Conservation (phyloP, 1,140 invertebrate genomes). For the Caenorhabditis remanei region DNA sequence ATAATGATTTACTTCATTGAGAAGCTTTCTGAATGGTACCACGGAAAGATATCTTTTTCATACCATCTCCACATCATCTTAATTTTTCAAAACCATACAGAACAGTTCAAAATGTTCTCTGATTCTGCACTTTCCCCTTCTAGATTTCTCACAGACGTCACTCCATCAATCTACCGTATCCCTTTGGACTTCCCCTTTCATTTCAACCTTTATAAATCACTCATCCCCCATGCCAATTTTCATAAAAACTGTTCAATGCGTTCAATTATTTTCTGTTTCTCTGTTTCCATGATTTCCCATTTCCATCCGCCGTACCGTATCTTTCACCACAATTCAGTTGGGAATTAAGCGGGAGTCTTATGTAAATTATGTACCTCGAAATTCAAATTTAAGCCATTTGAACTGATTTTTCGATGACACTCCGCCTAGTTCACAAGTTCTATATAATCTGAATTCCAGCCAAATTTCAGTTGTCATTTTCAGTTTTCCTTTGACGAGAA, state of each 20-base stretch:
- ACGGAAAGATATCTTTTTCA: no score
- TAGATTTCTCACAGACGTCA: not conserved
- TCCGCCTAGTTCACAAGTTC: not conserved
- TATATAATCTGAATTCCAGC: slow-evolving; percentile 4
- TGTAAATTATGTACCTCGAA: not conserved
- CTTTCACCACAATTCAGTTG: not conserved
- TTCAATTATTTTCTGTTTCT: not conserved
- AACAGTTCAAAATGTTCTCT: not conserved
- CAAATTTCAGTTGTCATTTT: not conserved
- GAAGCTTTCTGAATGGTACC: no score
- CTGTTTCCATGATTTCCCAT: not conserved
- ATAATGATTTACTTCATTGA: no score
- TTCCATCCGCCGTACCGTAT: not conserved
- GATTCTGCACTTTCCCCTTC: not conserved
- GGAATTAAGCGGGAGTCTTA: not conserved
- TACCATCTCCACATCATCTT: no score
- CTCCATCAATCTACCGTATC: no score
- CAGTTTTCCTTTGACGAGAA: not conserved
- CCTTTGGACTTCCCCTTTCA: not conserved
- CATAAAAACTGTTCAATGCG: not conserved
- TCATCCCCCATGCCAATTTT: no score
- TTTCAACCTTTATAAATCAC: slow-evolving; percentile 11
- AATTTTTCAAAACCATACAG: no score
- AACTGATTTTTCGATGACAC: not conserved
- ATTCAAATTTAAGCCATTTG: not conserved